These are phyloP conservation scores for Tenrec ecaudatus DNA, from an alignment of 2,113 vertebrate species.

Conservation along the genomic window DNA sequence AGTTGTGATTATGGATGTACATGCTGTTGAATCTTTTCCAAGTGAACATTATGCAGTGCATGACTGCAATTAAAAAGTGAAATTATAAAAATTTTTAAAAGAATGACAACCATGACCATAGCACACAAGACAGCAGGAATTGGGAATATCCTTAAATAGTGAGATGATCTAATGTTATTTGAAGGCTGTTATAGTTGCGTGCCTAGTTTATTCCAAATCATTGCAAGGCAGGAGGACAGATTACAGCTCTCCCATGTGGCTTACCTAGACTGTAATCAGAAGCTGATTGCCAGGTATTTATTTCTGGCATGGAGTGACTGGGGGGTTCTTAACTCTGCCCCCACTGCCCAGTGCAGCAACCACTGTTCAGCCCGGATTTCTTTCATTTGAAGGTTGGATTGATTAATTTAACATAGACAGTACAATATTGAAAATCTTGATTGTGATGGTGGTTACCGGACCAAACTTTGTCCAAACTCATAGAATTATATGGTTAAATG, in stretches of 20 bases:
- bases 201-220: too few species aligned
- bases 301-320: not conserved
- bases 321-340: not conserved
- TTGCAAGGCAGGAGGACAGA: not conserved
- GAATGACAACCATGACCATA: not conserved
- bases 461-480: constrained; percentile 17
- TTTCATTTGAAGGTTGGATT: not conserved
- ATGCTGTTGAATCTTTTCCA: too few species aligned
- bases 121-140: not conserved
- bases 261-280: not conserved
- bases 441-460: constrained; percentile 19
- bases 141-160: not conserved
- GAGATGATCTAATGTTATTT: not conserved
- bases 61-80: too few species aligned
- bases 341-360: not conserved
- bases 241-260: not conserved
- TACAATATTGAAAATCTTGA: constrained; percentile 7
- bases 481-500: not conserved
- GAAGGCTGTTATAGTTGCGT: too few species aligned
- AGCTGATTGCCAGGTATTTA: not conserved
- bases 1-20: too few species aligned
- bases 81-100: too few species aligned
- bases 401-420: constrained; percentile 26
- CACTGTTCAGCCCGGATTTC: not conserved
- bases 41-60: too few species aligned